Conservation (phyloP, 2,797 vertebrate genomes). For the Sebastes taczanowskii region DNA sequence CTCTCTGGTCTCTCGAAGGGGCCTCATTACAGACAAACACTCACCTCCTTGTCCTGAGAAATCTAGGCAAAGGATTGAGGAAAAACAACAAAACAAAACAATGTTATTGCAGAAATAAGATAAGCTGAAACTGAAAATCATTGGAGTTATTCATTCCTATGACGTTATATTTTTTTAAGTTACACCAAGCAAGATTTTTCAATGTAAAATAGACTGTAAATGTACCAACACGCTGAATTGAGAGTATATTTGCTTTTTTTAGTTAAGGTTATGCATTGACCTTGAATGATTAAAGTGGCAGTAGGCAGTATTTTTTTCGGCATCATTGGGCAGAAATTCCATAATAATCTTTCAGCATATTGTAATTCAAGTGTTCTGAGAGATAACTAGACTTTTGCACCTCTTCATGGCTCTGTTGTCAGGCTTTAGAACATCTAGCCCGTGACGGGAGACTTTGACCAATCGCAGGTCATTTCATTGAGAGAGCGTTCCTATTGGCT, state of each 20-base stretch:
- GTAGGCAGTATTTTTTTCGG: no score
- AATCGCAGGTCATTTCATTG: no score
- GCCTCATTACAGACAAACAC: constrained; percentile 7
- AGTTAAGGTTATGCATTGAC: no score
- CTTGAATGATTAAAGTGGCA: no score
- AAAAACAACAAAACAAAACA: background rate
- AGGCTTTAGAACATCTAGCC: no score
- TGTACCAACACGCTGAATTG: background rate
- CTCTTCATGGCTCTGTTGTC: no score
- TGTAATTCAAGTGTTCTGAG: no score
- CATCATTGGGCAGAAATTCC: no score
- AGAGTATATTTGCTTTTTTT: background rate
- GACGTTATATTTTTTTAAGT: background rate
- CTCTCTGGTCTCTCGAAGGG: background rate
- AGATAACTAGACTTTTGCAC: no score
- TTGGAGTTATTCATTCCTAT: background rate
- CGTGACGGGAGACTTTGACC: no score
- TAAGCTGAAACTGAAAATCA: background rate
- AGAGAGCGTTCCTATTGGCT: no score
- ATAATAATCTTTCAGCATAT: no score
- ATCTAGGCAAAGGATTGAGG: background rate
- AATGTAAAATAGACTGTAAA: background rate
- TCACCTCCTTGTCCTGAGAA: background rate
- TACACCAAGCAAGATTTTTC: background rate
- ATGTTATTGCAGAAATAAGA: background rate